Conservation (phyloP, 2,797 vertebrate genomes). For the Channa striata region DNA sequence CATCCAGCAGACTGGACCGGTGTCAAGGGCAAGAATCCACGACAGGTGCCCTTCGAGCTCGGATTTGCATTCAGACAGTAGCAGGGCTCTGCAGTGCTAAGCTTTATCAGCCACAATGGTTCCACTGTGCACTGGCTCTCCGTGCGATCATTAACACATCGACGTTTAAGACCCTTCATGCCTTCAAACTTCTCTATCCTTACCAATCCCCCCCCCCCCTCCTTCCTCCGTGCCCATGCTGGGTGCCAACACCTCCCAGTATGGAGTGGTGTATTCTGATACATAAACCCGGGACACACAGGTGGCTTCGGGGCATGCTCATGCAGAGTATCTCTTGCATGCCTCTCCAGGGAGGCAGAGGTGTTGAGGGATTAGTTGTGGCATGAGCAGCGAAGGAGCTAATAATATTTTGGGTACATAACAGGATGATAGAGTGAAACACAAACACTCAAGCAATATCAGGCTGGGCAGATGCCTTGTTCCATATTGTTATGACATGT, state of each 20-base stretch:
- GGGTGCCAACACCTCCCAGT: constrained; percentile 24
- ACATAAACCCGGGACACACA: constrained; percentile 46
- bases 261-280: constrained; percentile 44
- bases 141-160: constrained; percentile 56
- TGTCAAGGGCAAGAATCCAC: constrained; percentile 74
- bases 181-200: constrained; percentile 38
- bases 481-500: neutral
- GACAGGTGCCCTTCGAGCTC: constrained; percentile 70
- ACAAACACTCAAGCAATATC: neutral
- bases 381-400: constrained; percentile 28
- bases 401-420: constrained; percentile 37
- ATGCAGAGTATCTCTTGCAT: constrained; percentile 23
- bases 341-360: constrained; percentile 41
- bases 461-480: neutral
- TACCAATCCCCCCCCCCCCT: constrained; percentile 19
- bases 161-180: constrained; percentile 29
- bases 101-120: constrained; percentile 43
- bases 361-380: constrained; percentile 51
- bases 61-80: constrained; percentile 53
- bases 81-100: constrained; percentile 30
- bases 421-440: constrained; percentile 18
- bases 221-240: neutral
- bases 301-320: constrained; percentile 57
- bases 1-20: constrained; percentile 31
- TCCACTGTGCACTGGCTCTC: constrained; percentile 44